Evolutionary conservation across 1,140 invertebrate genomes (phyloP), one percentile per base, ranked within the genome.

Genomic region (Centruroides vittatus): DNA sequence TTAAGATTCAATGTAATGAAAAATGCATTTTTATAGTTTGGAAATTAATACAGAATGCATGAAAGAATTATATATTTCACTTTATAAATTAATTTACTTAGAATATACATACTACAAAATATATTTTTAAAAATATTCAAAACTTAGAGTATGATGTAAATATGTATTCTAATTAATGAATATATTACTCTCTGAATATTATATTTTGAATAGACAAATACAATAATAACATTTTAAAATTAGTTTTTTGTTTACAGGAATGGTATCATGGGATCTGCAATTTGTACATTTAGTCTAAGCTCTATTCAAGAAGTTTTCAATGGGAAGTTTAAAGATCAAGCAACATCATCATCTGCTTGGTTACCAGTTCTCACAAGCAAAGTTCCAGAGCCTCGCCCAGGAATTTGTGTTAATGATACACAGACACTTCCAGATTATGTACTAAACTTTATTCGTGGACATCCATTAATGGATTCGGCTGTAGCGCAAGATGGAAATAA

Each of bases 381-480:
- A 69, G 87, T 93, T 4, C 92, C 91, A 0, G 86, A 88, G 63
- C 90, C 91, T 11, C 79, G 92, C 66, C 93, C 93, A 0, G 89
- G 90, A 57, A 84, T 85, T 60, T 95, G 90, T 74, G 86, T 89
- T 65, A 90, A 92, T 70, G 86, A 93, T 70, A 93, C 89, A 0
- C 83, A 87, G 66, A 84, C 84, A 23, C 73, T 93, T 57, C 86
- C 86, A 4, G 80, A 80, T 75, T 86, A 85, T 34, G 90, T 93
- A 1, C 79, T 96, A 58, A 93, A 94, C 74, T 97, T 97, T 76
- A 92, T 96, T 69, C 84, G 89, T 67, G 89, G 88, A n/a, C 93
- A 98, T 77, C 90, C 93, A 11, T 76, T 97, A 59, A 95, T 98
- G 93, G 91, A 95, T 75, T 86, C 87, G 58, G 88, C 91, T n/a